A percentile compares a stretch with the other conserved stretches of the same genome.
These are phyloP conservation scores for Mesoligia furuncula DNA, from an alignment of 2,888 invertebrate genomes.

Conservation along the genomic window DNA sequence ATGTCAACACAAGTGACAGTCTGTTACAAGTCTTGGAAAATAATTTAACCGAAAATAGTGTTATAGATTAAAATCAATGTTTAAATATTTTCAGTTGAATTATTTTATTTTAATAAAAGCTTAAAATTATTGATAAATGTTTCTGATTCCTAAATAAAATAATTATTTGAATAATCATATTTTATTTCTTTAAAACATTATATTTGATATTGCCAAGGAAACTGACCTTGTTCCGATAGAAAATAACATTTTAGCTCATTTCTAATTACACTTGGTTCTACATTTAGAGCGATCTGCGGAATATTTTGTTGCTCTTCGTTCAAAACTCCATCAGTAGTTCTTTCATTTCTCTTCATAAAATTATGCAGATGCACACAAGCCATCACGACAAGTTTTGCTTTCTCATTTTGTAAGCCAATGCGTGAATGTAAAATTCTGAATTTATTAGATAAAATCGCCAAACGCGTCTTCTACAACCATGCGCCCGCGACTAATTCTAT, in stretches of 20 bases:
- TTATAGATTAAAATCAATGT: conserved; percentile 25
- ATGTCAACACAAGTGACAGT: conserved; percentile 59
- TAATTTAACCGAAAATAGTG: conserved; percentile 57
- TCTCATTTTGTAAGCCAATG: conserved; percentile 56
- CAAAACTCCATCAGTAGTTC: conserved; percentile 55
- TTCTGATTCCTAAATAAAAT: conserved; percentile 55
- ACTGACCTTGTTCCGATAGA: conserved; percentile 58
- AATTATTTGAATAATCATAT: conserved; percentile 55
- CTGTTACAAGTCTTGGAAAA: conserved; percentile 58
- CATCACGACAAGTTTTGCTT: conserved; percentile 58
- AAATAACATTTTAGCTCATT: conserved; percentile 58
- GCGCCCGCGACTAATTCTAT: conserved; percentile 60
- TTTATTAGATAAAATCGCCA: conserved; percentile 56
- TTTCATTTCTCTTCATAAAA: conserved; percentile 59
- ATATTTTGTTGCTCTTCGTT: conserved; percentile 57
- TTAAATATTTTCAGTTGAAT: conserved; percentile 9
- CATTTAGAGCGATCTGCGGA: conserved; percentile 55
- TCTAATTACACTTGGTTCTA: conserved; percentile 58
- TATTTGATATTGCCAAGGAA: conserved; percentile 54
- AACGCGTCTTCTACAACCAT: conserved; percentile 61
- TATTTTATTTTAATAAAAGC: not conserved
- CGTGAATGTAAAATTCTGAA: conserved; percentile 54
- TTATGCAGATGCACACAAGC: conserved; percentile 58
- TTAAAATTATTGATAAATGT: conserved; percentile 33
- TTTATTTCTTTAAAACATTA: conserved; percentile 54